These are phyloP conservation scores for Cebus imitator DNA, from an alignment of 2,113 vertebrate genomes.

Conservation along the genomic window DNA sequence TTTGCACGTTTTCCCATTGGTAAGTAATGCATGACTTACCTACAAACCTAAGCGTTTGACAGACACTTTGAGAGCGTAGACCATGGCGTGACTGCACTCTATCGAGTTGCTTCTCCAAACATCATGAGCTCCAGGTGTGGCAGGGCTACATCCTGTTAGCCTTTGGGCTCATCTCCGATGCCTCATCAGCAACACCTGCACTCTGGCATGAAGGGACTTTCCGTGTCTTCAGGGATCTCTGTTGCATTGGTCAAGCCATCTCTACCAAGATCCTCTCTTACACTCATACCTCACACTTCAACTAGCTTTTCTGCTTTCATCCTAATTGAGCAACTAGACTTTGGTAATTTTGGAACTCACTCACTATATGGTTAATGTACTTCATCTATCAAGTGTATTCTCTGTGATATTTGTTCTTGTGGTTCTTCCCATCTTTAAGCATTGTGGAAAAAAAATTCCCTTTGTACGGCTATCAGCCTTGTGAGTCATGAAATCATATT, in stretches of 20 bases:
- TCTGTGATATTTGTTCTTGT: background rate
- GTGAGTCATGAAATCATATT: background rate
- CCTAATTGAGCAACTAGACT: background rate
- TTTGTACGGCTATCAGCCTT: background rate
- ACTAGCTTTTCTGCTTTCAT: background rate
- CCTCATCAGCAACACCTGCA: no score
- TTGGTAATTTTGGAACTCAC: background rate
- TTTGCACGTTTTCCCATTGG: background rate
- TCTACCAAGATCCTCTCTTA: background rate
- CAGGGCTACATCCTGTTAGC: background rate
- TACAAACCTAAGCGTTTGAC: no score
- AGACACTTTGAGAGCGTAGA: background rate
- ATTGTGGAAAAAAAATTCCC: background rate
- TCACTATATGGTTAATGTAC: background rate
- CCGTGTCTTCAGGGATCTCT: background rate
- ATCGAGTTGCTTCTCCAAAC: background rate
- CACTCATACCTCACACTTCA: background rate
- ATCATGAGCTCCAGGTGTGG: background rate
- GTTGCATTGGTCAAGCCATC: background rate
- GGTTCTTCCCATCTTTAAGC: background rate
- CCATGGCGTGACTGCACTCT: background rate
- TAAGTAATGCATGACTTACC: background rate
- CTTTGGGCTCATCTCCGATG: background rate
- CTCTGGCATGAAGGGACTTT: accelerated
- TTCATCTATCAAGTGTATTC: background rate